These are phyloP conservation scores for Eriocheir sinensis DNA, from an alignment of 1,140 invertebrate species.

Conservation along the genomic window DNA sequence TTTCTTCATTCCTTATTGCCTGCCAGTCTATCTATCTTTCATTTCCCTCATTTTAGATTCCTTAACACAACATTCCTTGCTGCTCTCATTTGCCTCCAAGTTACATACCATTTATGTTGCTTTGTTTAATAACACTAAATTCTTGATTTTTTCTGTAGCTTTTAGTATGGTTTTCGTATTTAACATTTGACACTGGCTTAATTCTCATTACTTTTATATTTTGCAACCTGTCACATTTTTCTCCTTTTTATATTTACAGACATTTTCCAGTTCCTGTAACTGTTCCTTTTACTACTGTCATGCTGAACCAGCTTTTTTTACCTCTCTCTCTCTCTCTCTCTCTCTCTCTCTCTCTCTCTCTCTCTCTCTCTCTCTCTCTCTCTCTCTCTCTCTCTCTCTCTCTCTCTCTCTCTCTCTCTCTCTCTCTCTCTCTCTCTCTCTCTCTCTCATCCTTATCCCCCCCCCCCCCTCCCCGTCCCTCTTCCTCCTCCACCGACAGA, in stretches of 20 bases:
- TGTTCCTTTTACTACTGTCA: too few species aligned
- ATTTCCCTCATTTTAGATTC: neutral
- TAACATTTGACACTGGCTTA: neutral
- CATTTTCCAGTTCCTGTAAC: neutral
- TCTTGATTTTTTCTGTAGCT: too few species aligned
- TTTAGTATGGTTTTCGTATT: too few species aligned
- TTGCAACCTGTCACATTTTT: neutral
- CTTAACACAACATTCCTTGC: neutral
- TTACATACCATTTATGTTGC: too few species aligned
- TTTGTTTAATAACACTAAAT: too few species aligned
- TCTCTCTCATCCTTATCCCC: neutral
- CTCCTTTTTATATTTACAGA: too few species aligned
- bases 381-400: conserved; percentile 31
- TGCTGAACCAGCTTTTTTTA: too few species aligned
- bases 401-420: neutral
- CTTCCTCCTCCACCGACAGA: neutral
- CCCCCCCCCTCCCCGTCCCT: too few species aligned
- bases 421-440: neutral
- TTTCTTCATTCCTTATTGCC: too few species aligned
- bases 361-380: conserved; percentile 11
- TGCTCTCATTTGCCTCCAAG: too few species aligned
- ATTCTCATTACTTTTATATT: neutral
- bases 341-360: neutral
- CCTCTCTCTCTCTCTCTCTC: conserved; percentile 19
- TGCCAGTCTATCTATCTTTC: neutral